Conservation (phyloP, 2,113 vertebrate species). For the Cathartes aura region DNA sequence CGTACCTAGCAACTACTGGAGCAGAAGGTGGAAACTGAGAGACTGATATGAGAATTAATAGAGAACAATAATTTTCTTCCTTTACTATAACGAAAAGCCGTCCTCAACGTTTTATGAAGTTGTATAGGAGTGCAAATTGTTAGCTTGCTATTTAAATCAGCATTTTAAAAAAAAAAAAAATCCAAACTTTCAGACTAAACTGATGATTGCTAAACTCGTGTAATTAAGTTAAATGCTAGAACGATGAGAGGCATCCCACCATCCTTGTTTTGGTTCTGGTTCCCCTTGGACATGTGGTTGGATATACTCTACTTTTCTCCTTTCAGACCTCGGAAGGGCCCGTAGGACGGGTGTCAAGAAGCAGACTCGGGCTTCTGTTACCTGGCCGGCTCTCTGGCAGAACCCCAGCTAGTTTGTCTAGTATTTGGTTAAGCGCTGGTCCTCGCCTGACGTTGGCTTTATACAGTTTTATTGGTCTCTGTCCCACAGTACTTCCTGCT, state of each 20-base stretch:
- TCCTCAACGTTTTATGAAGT: rapidly evolving
- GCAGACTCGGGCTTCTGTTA: rapidly evolving
- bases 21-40: neutral
- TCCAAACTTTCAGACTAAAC: neutral
- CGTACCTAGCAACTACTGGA: neutral
- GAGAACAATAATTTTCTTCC: neutral
- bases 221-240: neutral
- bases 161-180: neutral
- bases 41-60: neutral
- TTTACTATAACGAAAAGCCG: neutral
- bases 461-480: neutral
- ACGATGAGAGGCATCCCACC: neutral
- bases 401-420: neutral
- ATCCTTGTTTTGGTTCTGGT: neutral
- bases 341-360: rapidly evolving
- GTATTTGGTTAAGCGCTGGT: neutral
- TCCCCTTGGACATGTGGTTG: rapidly evolving
- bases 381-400: neutral
- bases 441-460: neutral
- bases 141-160: neutral
- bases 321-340: too few species aligned
- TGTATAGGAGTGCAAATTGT: neutral
- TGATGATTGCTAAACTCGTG: neutral
- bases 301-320: neutral
- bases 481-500: neutral